Base-by-base conservation (phyloP, 2,888 invertebrate genomes). In the Drosophila setosimentum region DNA sequence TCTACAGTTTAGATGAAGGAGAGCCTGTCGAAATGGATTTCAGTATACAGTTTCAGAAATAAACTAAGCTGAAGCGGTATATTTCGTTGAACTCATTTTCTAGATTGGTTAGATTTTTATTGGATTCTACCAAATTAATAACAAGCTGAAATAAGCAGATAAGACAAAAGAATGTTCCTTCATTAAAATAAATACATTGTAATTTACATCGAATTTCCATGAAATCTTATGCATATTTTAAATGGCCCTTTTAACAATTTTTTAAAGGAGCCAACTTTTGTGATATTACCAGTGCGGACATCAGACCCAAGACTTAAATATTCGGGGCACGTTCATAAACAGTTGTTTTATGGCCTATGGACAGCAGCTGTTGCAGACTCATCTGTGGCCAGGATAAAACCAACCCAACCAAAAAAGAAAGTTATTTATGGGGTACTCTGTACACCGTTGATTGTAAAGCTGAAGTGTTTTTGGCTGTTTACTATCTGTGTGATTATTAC, bases 291-390 rank as follows among this genome's bases (percentile, higher is more conserved):
- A 16, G 53, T 29, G 13, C 42, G 32, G 27, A 18, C 51, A 40
- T 62, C 45, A 65, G 58, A 61, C 49, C 8, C 32, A 45, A 42
- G 54, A 59, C 63, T 79, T 40, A 48, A 57, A 72, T 65, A 83
- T 89, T 76, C 68, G 30, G 48, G 63, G 55, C 84, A 76, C 70
- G 77, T 68, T 70, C 84, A 76, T 89, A 87, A 89, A 85, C 89
- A 87, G 71, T 71, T 67, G 55, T 73, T 87, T 85, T 78, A 87
- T 89, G 76, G 74, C 65, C 70, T 60, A 66, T 68, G 70, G 57
- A 50, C 54, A 69, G 73, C 89, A 73, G 79, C 69, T 89, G 87
- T 70, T 80, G 74, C 66, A 60, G 50, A 35, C 68, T 71, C 61
- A 54, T 59, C 59, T 50, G 18, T 16, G 27, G 11, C n/a, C 42